phyloP scores from a whole-genome alignment of 2,797 vertebrate species.

The Aphelocoma californica region DNA sequence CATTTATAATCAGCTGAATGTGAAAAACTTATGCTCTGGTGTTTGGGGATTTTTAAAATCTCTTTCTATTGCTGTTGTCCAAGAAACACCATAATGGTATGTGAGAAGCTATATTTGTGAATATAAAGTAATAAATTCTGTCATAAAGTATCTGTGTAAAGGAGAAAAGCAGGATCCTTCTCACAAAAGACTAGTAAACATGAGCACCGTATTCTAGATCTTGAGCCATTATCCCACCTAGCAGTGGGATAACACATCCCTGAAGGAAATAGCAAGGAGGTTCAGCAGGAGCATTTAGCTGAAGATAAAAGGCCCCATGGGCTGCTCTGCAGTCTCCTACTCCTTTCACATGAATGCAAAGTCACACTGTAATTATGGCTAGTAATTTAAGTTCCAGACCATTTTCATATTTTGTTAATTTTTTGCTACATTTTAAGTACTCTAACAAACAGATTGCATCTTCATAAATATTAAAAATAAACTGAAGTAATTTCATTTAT shows the following conservation, averaged over 20 bases:
- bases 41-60: neutral
- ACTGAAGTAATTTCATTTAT: slow-evolving; percentile 1
- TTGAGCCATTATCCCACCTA: neutral
- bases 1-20: neutral
- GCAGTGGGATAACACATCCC: neutral
- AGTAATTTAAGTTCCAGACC: neutral
- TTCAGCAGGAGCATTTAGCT: neutral
- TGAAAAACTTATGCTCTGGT: neutral
- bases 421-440: neutral
- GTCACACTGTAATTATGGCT: neutral
- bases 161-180: neutral
- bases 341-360: neutral
- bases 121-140: neutral
- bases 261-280: neutral
- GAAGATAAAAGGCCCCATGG: neutral
- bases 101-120: neutral
- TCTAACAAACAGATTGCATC: neutral
- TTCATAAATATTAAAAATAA: slow-evolving; percentile 31
- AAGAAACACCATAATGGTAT: neutral
- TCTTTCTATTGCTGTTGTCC: neutral
- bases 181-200: neutral
- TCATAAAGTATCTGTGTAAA: neutral
- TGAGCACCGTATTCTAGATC: neutral
- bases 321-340: neutral
- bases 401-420: neutral